Evolutionary conservation across 2,113 vertebrate genomes (phyloP).

Genomic region (Malaclemys terrapin): DNA sequence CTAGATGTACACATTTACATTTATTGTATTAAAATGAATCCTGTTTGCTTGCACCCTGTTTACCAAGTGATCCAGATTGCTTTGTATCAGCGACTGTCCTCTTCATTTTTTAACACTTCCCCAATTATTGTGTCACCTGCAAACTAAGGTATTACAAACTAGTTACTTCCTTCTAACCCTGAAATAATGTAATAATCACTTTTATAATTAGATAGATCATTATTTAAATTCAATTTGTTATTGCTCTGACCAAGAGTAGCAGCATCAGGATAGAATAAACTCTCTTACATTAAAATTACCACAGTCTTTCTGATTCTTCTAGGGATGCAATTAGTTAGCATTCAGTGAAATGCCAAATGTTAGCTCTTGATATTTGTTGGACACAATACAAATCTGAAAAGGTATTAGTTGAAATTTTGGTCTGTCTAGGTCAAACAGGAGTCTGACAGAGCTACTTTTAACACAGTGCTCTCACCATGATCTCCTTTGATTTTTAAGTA

Average conservation of each 20-base stretch:
- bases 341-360: neutral
- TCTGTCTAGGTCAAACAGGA: neutral
- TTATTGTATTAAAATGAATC: neutral
- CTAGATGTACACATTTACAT: neutral
- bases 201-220: neutral
- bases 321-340: neutral
- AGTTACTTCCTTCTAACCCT: neutral
- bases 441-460: neutral
- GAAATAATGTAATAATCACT: neutral
- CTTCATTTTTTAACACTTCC: neutral
- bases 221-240: neutral
- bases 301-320: neutral
- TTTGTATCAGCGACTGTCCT: neutral
- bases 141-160: neutral
- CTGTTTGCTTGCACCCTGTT: neutral
- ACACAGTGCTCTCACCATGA: neutral
- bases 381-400: neutral
- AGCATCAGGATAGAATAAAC: neutral
- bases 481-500: neutral
- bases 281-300: neutral
- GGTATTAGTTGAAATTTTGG: neutral
- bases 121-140: neutral
- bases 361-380: neutral
- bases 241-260: neutral
- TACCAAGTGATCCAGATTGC: neutral